Conservation (phyloP, 1,140 invertebrate species). For the Pemphigus obesinymphae region DNA sequence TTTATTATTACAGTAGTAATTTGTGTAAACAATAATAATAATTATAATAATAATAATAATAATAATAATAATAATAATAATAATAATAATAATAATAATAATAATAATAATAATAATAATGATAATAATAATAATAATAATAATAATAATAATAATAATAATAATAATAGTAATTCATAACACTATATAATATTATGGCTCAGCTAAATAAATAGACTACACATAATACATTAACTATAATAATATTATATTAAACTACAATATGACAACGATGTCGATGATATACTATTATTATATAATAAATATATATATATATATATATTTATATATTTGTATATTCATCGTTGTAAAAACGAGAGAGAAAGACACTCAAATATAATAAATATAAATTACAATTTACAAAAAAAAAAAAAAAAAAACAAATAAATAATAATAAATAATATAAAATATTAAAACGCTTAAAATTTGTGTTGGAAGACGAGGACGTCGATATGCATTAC, state of each 20-base stretch:
- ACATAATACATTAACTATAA: slow-evolving; percentile 18
- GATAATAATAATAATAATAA: not conserved
- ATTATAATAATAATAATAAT: not conserved
- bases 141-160: not conserved
- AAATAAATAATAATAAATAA: not conserved
- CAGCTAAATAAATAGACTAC: not conserved
- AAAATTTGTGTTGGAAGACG: slow-evolving; percentile 39
- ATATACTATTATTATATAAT: not conserved
- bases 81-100: not conserved
- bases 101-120: not conserved
- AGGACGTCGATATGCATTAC: slow-evolving; percentile 40
- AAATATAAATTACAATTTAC: slow-evolving; percentile 17
- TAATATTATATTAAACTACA: not conserved
- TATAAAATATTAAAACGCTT: not conserved
- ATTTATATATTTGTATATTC: not conserved
- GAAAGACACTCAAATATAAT: slow-evolving; percentile 32
- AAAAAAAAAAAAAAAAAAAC: slow-evolving; percentile 1
- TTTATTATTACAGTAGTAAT: slow-evolving; percentile 36
- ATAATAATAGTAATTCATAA: not conserved
- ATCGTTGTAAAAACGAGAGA: slow-evolving; percentile 15
- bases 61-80: not conserved
- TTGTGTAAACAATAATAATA: slow-evolving; percentile 40
- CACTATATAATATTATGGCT: not conserved
- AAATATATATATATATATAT: not conserved
- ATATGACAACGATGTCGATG: not conserved